Evolutionary conservation across 1,140 invertebrate genomes (phyloP).

Genomic region (Diuraphis noxia): DNA sequence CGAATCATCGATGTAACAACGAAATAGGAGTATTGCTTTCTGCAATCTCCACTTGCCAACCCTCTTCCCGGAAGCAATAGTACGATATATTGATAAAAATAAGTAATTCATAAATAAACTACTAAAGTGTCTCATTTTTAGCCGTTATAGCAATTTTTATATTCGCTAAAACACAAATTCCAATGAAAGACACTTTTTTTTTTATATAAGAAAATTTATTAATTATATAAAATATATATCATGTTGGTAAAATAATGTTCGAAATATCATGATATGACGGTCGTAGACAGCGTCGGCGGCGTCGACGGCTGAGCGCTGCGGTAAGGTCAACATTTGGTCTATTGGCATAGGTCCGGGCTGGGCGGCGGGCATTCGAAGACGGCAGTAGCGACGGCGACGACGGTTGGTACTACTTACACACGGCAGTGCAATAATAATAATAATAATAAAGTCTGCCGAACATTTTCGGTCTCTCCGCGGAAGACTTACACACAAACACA

Average conservation of each 20-base stretch:
- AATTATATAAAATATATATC: background rate
- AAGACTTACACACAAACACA: constrained; percentile 21
- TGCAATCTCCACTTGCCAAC: no score
- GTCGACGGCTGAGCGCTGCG: background rate
- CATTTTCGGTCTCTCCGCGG: constrained; percentile 39
- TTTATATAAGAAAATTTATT: background rate
- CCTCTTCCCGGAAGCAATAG: no score
- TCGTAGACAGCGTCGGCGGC: background rate
- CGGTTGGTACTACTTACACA: constrained; percentile 44
- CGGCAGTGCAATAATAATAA: constrained; percentile 7
- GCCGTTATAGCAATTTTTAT: background rate
- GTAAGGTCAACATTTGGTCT: constrained; percentile 52
- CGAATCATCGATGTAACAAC: background rate
- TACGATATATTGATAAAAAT: no score
- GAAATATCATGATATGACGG: background rate
- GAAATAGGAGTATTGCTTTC: background rate
- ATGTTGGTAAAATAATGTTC: background rate
- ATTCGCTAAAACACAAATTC: background rate
- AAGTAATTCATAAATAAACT: background rate
- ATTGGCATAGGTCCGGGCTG: constrained; percentile 45
- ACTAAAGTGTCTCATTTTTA: background rate
- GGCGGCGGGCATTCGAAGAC: background rate
- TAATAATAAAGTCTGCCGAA: constrained; percentile 23
- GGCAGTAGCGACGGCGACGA: background rate
- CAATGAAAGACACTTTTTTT: background rate